phyloP scores from a whole-genome alignment of 2,797 vertebrate genomes.

The Sebastes iracundus region DNA sequence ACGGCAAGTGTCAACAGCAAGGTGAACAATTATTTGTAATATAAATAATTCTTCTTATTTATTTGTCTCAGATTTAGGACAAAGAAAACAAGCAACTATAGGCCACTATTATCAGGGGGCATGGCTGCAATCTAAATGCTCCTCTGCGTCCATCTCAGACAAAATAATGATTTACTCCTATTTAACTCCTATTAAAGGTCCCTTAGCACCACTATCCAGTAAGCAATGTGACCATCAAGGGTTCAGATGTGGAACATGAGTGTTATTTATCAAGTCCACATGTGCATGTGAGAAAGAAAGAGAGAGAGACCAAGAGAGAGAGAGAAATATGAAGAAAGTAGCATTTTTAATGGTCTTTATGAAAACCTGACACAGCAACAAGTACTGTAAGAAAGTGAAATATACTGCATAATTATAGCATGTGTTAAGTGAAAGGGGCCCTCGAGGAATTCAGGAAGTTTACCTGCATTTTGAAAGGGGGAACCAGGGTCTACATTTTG shows the following conservation, averaged over 20 bases:
- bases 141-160: neutral
- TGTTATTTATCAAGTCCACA: neutral
- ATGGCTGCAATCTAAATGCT: neutral
- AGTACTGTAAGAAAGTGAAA: neutral
- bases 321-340: neutral
- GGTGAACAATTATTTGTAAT: neutral
- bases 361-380: neutral
- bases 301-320: neutral
- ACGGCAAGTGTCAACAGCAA: neutral
- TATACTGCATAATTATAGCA: neutral
- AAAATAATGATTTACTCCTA: constrained; percentile 2
- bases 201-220: neutral
- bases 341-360: neutral
- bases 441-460: neutral
- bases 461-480: neutral
- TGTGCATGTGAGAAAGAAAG: neutral
- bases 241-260: constrained; percentile 2
- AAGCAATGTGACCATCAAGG: constrained; percentile 10
- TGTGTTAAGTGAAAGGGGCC: neutral
- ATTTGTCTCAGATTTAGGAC: neutral
- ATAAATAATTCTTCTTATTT: neutral
- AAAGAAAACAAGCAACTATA: neutral
- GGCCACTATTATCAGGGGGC: no score
- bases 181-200: constrained; percentile 14
- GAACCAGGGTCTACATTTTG: neutral